Evolutionary conservation across 2,797 vertebrate genomes (phyloP), one percentile per base, ranked within the genome.

Genomic region (Anabacerthia variegaticeps): DNA sequence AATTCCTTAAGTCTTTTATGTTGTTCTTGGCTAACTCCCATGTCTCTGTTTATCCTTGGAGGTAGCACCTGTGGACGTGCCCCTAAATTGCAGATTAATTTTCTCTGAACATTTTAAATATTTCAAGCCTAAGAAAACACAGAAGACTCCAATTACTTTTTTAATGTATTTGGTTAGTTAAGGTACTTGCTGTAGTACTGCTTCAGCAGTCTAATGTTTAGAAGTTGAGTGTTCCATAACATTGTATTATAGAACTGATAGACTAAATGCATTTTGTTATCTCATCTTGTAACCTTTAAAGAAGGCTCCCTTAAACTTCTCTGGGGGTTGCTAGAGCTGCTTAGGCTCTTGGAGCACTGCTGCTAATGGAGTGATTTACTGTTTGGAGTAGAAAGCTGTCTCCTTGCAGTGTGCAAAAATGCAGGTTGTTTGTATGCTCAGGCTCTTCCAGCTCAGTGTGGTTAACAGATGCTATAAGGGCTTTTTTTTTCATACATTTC

Each of bases 1-100:
- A 95, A 94, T 83, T 92, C 80, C 49, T 69, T 69, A 88, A 89
- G 82, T 94, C 91, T 63, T 62, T 41, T 46, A 2, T 39, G 80
- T 84, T 88, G 75, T 86, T 90, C 67, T 91, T 93, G 78, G 89
- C 88, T 48, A 32, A 14, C 62, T 94, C 26, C 18, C 68, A 62
- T 89, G 48, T 69, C 62, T 93, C 49, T 95, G 52, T 93, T 93
- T 93, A 66, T 80, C 43, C 13, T 52, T 1, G 19, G 62, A 88
- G 85, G 59, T 76, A 54, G 72, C 74, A 96, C 76, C 79, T 95
- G 69, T 91, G 81, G 73, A 58, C 8, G 5, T 78, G 68, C 44
- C 49, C 80, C 49, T 74, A 56, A 76, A 82, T n/a, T 46, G 27
- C 34, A 61, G 27, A 20, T 19, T 55, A 7, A 39, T 63, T 67